Evolutionary conservation across 2,113 vertebrate species (phyloP).

Genomic region (Pseudonaja textilis): DNA sequence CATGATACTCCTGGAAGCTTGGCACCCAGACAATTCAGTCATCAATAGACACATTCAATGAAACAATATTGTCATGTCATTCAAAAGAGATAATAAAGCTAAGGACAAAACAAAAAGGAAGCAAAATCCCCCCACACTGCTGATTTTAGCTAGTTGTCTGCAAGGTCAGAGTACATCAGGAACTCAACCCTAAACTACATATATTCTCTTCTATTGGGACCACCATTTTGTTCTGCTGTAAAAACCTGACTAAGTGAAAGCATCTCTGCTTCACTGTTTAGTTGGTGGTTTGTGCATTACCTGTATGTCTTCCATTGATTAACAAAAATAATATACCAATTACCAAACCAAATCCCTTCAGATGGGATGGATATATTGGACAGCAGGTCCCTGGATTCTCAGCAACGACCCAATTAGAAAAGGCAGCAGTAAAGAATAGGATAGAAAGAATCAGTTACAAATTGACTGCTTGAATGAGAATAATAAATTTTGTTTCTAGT

Average conservation of each 20-base stretch:
- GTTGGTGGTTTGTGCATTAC: background rate
- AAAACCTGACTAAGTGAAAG: background rate
- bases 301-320: background rate
- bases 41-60: background rate
- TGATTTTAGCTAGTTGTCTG: background rate
- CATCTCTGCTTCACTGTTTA: background rate
- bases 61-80: background rate
- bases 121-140: background rate
- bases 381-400: background rate
- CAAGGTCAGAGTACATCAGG: background rate
- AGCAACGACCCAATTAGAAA: background rate
- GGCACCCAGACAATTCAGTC: background rate
- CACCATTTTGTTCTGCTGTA: background rate
- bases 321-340: background rate
- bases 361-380: background rate
- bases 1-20: background rate
- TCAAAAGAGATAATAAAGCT: background rate
- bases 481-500: background rate
- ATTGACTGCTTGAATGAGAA: background rate
- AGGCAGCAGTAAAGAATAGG: background rate
- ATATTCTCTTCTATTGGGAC: background rate
- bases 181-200: background rate
- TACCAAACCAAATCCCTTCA: background rate
- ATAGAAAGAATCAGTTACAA: background rate
- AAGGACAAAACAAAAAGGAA: background rate